Evolutionary conservation across 2,113 vertebrate genomes (phyloP), one percentile per base, ranked within the genome.

Genomic region (Melanerpes formicivorus): DNA sequence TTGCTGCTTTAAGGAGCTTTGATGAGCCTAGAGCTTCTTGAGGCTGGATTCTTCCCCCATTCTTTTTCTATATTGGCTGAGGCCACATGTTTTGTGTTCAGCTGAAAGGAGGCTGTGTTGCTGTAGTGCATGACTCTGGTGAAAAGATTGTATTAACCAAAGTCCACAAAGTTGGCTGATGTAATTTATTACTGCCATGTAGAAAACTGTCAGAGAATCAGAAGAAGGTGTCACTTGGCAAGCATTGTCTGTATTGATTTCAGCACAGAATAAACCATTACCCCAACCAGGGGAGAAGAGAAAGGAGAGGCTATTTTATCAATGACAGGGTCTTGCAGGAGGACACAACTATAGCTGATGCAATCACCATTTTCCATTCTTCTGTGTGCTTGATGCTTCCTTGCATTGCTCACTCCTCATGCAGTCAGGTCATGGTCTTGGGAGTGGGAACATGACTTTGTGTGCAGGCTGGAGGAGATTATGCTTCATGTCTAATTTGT

Each of bases 381-480:
- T 58, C 70, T 55, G 19, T 10, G 0, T 32, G 66, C 42, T 4
- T 13, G 9, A 54, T 72, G 64, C 42, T 75, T 59, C 73, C 66
- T 63, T 42, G 44, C 14, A 0, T 2, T 23, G 32, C 9, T 27
- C 26, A 2, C 64, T 81, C 3, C 0, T 72, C 48, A 7, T 9
- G 52, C 55, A 52, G 64, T 46, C 21, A 27, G 82, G 42, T 60
- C 46, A 0, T 5, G n/a, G 64, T 14, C 4, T 1, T 16, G 55
- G 62, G 44, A 77, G 29, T 1, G 1, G 46, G 66, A 77, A 13
- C 1, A 0, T 30, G 56, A 26, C 30, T 14, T 29, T 7, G 22
- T 6, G 30, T n/a, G 7, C 0, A 9, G 10, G 63, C 70, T 42
- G 71, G 30, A 29, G 55, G 48, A 22, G 42, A 12, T 6, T 0